Evolutionary conservation across 2,797 vertebrate species (phyloP).

Genomic region (Galaxias olidus): DNA sequence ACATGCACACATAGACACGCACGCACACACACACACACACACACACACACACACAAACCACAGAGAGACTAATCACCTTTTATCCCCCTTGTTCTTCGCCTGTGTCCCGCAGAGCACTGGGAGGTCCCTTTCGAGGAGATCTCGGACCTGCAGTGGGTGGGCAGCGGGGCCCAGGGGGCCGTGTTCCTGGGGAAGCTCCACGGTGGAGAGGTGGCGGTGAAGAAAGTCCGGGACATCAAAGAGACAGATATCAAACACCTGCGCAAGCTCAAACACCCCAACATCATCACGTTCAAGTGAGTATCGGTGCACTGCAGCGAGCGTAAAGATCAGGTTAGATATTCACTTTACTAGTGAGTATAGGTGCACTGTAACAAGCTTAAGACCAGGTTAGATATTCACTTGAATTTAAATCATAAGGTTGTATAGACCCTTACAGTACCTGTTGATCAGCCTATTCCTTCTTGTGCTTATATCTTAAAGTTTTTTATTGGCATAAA

Average conservation of each 20-base stretch:
- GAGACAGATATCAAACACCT: slow-evolving; percentile 97
- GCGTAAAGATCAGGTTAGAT: too few species aligned
- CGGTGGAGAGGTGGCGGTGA: slow-evolving; percentile 93
- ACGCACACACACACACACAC: too few species aligned
- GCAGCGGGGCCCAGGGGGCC: slow-evolving; percentile 93
- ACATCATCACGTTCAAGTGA: slow-evolving; percentile 97
- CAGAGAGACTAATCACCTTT: too few species aligned
- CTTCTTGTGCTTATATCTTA: too few species aligned
- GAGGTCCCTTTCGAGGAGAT: slow-evolving; percentile 98
- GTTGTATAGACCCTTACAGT: too few species aligned
- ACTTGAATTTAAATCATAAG: too few species aligned
- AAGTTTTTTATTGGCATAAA: too few species aligned
- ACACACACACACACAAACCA: background rate
- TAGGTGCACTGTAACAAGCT: too few species aligned
- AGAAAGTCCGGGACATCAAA: slow-evolving; percentile 95
- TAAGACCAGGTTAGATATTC: too few species aligned
- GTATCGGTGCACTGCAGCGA: slow-evolving; percentile 29
- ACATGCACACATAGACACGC: too few species aligned
- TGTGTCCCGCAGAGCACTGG: slow-evolving; percentile 84
- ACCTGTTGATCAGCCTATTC: too few species aligned
- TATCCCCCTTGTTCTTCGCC: too few species aligned
- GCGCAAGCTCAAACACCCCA: slow-evolving; percentile 92
- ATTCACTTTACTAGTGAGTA: slow-evolving; percentile 47
- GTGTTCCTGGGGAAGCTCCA: slow-evolving; percentile 94
- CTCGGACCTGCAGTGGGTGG: slow-evolving; percentile 97